A percentile compares a stretch with the other conserved stretches of the same genome.
phyloP scores from a whole-genome alignment of 37 sponge, comb jelly and placozoan species.

The Petrosia ficiformis region DNA sequence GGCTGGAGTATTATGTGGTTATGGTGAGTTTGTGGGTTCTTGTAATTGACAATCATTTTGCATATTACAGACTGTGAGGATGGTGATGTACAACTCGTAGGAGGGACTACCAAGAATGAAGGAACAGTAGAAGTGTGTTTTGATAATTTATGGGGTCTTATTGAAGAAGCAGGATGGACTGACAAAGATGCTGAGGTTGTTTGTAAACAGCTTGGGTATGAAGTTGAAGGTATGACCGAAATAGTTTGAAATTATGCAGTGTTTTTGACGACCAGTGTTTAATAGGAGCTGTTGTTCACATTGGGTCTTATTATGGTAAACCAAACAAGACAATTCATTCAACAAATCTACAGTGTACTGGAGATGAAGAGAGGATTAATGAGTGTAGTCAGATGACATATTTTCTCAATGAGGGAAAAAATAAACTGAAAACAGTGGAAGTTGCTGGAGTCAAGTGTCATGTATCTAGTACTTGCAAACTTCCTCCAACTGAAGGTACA shows the following conservation, averaged over 20 bases:
- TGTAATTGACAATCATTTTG: not conserved
- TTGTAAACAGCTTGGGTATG: not conserved
- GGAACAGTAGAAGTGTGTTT: conserved; percentile 7
- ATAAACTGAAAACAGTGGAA: not conserved
- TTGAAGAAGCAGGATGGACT: not conserved
- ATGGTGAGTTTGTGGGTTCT: not conserved
- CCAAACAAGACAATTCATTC: conserved; percentile 8
- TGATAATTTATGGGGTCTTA: not conserved
- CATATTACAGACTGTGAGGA: not conserved
- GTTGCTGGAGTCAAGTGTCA: conserved; percentile 3
- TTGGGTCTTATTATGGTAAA: conserved; percentile 2
- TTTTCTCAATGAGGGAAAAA: not conserved
- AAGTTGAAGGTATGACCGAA: not conserved
- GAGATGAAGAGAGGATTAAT: not conserved
- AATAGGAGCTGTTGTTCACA: not conserved
- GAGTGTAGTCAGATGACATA: not conserved
- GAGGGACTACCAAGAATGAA: not conserved
- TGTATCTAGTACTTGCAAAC: not conserved
- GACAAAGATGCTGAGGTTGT: not conserved
- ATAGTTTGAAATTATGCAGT: not conserved
- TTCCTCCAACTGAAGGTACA: not conserved
- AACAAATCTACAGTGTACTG: not conserved
- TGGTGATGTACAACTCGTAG: not conserved
- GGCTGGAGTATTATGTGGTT: not conserved
- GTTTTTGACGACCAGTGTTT: not conserved